These are phyloP conservation scores for Trichomycterus rosablanca DNA, from an alignment of 2,113 vertebrate species.

Conservation along the genomic window DNA sequence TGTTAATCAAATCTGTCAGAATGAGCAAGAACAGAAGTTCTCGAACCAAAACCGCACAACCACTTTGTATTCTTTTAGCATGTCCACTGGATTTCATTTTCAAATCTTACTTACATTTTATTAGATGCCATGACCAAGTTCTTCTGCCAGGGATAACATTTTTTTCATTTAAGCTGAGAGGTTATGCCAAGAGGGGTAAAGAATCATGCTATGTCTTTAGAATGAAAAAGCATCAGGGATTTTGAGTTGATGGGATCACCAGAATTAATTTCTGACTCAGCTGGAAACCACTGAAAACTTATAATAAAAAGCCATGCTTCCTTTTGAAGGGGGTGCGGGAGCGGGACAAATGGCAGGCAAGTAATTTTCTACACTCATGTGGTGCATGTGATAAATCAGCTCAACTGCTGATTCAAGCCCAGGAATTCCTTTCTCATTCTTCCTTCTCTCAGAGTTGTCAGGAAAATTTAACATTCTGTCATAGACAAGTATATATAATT, in stretches of 20 bases:
- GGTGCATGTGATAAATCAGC: slow-evolving; percentile 59
- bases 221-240: too few species aligned
- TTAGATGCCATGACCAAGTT: too few species aligned
- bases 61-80: too few species aligned
- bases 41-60: too few species aligned
- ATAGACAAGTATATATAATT: neutral
- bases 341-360: slow-evolving; percentile 56
- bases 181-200: slow-evolving; percentile 45
- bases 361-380: slow-evolving; percentile 55
- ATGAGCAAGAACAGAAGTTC: too few species aligned
- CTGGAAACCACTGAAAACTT: slow-evolving; percentile 63
- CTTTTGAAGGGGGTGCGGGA: slow-evolving; percentile 46
- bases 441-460: slow-evolving; percentile 30
- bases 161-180: too few species aligned
- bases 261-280: slow-evolving; percentile 73
- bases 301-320: slow-evolving; percentile 66
- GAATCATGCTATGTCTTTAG: slow-evolving; percentile 69
- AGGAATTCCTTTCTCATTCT: slow-evolving; percentile 45
- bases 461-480: slow-evolving; percentile 6
- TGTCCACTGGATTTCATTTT: too few species aligned
- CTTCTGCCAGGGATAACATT: too few species aligned
- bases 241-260: slow-evolving; percentile 61
- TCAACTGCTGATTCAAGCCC: slow-evolving; percentile 50
- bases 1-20: too few species aligned
- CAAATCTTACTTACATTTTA: too few species aligned